phyloP scores from a whole-genome alignment of 2,797 vertebrate genomes.

The Thaleichthys pacificus region DNA sequence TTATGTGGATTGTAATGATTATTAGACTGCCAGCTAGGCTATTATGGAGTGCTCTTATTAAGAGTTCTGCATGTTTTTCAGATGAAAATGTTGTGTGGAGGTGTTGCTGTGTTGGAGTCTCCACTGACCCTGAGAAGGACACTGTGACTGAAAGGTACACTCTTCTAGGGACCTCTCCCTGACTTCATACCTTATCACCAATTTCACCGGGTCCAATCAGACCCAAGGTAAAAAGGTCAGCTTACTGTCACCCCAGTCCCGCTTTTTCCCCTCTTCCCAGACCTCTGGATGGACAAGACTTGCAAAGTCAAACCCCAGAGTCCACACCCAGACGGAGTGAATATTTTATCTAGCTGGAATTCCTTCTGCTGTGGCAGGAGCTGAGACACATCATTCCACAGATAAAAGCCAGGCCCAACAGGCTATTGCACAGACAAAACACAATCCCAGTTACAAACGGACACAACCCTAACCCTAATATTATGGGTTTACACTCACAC shows the following conservation, averaged over 20 bases:
- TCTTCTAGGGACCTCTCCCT: background rate
- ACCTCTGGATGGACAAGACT: background rate
- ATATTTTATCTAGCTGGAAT: slow-evolving; percentile 62
- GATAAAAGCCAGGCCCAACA: slow-evolving; percentile 50
- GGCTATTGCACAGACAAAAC: slow-evolving; percentile 37
- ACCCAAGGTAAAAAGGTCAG: slow-evolving; percentile 43
- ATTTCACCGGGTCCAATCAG: background rate
- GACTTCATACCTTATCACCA: background rate
- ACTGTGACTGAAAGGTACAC: background rate
- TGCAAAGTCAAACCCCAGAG: slow-evolving; percentile 23
- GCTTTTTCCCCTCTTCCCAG: slow-evolving; percentile 9
- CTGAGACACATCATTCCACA: slow-evolving; percentile 44
- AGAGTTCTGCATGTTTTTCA: slow-evolving; percentile 1
- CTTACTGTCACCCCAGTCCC: background rate
- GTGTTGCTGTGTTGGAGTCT: background rate
- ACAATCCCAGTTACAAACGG: slow-evolving; percentile 8
- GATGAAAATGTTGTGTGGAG: background rate
- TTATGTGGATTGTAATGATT: background rate
- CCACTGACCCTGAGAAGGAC: background rate
- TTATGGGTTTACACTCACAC: background rate
- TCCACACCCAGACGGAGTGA: slow-evolving; percentile 6
- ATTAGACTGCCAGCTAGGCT: background rate
- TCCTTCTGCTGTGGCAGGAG: slow-evolving; percentile 58
- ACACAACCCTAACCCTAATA: background rate
- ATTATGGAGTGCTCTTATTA: background rate